A percentile compares a stretch with the other conserved stretches of the same genome.
These are phyloP conservation scores for Halocynthia roretzi DNA, from an alignment of 23 tunicate genomes.

Conservation along the genomic window DNA sequence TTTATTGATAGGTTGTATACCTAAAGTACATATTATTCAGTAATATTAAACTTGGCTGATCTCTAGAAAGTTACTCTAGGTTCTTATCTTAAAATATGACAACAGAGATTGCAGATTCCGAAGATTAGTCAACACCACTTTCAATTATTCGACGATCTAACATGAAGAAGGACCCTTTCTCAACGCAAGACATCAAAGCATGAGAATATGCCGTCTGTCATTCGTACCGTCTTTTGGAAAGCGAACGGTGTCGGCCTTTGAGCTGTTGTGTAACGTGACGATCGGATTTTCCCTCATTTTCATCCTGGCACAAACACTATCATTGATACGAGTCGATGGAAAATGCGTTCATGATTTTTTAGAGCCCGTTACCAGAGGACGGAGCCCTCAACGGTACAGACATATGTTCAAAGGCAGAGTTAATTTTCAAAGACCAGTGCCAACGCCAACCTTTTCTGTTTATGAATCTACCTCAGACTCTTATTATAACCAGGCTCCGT, in stretches of 20 bases:
- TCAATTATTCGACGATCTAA: background rate
- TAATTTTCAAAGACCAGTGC: background rate
- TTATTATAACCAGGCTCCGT: background rate
- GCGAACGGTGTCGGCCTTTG: background rate
- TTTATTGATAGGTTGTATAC: too few species aligned
- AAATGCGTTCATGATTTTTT: conserved; percentile 59
- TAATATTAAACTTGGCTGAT: too few species aligned
- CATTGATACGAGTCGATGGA: conserved; percentile 1
- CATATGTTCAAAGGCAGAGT: background rate
- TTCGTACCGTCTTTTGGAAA: background rate
- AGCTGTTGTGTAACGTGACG: background rate
- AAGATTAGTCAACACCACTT: too few species aligned
- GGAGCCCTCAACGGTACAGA: conserved; percentile 45
- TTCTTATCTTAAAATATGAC: too few species aligned
- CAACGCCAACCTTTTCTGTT: background rate
- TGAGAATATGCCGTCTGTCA: conserved; percentile 2
- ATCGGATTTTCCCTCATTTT: background rate
- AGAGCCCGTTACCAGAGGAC: conserved; percentile 14
- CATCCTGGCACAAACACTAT: background rate
- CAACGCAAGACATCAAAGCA: background rate
- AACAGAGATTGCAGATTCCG: too few species aligned
- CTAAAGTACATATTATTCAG: too few species aligned
- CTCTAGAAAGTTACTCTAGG: too few species aligned
- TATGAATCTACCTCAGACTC: background rate
- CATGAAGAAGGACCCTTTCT: background rate